Evolutionary conservation across 2,888 invertebrate genomes (phyloP).

Genomic region (Gortyna flavago): DNA sequence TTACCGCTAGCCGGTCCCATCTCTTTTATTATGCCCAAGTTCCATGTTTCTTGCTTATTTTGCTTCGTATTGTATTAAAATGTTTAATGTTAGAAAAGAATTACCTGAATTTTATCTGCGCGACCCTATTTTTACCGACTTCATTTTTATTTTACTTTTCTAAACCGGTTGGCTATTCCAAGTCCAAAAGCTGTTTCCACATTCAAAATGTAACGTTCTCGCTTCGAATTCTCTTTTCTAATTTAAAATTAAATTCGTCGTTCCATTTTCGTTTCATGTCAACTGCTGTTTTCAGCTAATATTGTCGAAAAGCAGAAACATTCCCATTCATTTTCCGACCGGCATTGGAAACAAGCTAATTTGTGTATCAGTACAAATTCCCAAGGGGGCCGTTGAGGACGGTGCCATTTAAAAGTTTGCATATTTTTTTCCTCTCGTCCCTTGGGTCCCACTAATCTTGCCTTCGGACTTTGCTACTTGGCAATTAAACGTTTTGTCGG

Average conservation of each 20-base stretch:
- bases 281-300: slow-evolving; percentile 40
- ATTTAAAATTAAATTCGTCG: slow-evolving; percentile 29
- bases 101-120: neutral
- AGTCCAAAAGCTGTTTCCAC: slow-evolving; percentile 21
- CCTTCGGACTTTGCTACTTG: slow-evolving; percentile 43
- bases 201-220: slow-evolving; percentile 19
- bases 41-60: slow-evolving; percentile 34
- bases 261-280: slow-evolving; percentile 29
- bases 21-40: slow-evolving; percentile 48
- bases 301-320: slow-evolving; percentile 23
- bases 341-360: slow-evolving; percentile 49
- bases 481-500: slow-evolving; percentile 77
- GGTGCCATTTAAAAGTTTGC: slow-evolving; percentile 72
- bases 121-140: neutral
- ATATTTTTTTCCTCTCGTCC: slow-evolving; percentile 63
- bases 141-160: neutral
- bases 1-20: slow-evolving; percentile 35
- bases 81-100: slow-evolving; percentile 16
- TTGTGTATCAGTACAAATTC: slow-evolving; percentile 57
- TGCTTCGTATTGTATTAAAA: slow-evolving; percentile 15
- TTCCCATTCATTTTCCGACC: slow-evolving; percentile 39
- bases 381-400: slow-evolving; percentile 53
- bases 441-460: slow-evolving; percentile 48
- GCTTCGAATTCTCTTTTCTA: slow-evolving; percentile 21
- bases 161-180: neutral